Conservation (phyloP, 2,113 vertebrate genomes). For the Daboia siamensis region DNA sequence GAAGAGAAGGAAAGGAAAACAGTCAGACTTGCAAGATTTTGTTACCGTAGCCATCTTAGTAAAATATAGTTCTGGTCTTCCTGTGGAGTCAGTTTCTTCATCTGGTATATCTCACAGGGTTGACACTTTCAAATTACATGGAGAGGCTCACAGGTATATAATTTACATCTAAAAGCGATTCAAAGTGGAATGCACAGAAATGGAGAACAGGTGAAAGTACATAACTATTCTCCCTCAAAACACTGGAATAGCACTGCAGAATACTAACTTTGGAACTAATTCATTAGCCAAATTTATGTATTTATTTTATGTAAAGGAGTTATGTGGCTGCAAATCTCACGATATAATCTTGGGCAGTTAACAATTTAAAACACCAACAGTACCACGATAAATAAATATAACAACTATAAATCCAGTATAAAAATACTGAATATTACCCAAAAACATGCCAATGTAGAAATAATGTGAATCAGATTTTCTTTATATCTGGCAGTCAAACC, state of each 20-base stretch:
- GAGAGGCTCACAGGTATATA: background rate
- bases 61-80: background rate
- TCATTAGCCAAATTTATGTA: background rate
- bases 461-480: background rate
- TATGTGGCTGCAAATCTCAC: background rate
- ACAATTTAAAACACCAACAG: background rate
- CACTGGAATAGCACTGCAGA: background rate
- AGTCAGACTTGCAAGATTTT: background rate
- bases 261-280: background rate
- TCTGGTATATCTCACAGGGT: background rate
- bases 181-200: background rate
- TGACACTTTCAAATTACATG: background rate
- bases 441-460: background rate
- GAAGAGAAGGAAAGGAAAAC: background rate
- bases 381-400: background rate
- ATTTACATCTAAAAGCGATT: background rate
- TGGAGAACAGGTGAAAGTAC: background rate
- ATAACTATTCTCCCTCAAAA: background rate
- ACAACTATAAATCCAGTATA: background rate
- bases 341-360: background rate
- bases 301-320: background rate
- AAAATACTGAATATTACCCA: background rate
- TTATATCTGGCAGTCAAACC: background rate
- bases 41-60: background rate
- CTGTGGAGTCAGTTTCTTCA: background rate